Evolutionary conservation across 2,113 vertebrate species (phyloP).

Genomic region (Anolis sagrei): DNA sequence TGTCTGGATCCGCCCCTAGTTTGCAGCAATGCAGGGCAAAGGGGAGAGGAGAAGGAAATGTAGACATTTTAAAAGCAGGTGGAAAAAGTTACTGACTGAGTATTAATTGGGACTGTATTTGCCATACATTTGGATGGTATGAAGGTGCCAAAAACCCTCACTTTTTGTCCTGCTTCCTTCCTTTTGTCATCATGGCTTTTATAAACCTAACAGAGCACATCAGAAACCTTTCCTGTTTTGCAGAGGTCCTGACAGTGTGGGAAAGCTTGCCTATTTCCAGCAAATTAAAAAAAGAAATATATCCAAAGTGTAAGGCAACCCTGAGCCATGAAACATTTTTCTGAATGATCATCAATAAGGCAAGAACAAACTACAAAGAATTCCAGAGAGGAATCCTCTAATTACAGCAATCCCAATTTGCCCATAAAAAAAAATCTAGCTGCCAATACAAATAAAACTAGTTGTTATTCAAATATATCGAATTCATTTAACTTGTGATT

Average conservation of each 20-base stretch:
- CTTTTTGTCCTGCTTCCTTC: background rate
- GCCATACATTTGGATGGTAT: background rate
- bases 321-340: conserved; percentile 35
- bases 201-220: background rate
- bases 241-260: background rate
- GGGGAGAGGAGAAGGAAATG: too few species aligned
- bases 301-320: accelerated
- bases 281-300: background rate
- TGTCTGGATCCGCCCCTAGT: too few species aligned
- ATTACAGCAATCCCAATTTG: conserved; percentile 61
- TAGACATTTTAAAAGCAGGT: too few species aligned
- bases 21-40: too few species aligned
- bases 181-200: background rate
- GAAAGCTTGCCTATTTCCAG: background rate
- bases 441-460: background rate
- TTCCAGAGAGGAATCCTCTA: conserved; percentile 17
- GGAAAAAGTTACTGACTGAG: background rate
- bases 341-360: conserved; percentile 24
- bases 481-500: conserved; percentile 58
- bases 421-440: conserved; percentile 62
- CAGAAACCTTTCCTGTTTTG: background rate
- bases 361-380: conserved; percentile 21
- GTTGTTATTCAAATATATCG: conserved; percentile 62
- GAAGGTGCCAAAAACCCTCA: background rate
- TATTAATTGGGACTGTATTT: background rate